A percentile compares a stretch with the other conserved stretches of the same genome.
Conservation (phyloP, 2,797 vertebrate species). For the Gallinago stenura region DNA sequence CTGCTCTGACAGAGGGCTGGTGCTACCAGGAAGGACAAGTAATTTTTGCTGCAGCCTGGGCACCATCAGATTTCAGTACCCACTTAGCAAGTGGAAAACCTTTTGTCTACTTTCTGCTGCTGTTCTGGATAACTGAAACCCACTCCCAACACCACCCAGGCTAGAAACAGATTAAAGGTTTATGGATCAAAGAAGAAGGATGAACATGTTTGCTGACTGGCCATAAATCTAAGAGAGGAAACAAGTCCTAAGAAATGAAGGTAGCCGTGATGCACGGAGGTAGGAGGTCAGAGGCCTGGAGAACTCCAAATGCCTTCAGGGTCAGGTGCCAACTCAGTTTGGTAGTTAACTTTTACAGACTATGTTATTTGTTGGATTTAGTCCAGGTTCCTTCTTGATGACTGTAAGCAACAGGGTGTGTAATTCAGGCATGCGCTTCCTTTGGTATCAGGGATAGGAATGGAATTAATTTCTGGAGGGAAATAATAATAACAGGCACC, state of each 20-base stretch:
- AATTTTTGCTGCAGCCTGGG: neutral
- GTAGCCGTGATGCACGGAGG: fast-evolving
- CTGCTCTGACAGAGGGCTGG: neutral
- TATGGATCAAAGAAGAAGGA: neutral
- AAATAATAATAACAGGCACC: neutral
- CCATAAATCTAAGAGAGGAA: neutral
- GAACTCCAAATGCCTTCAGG: neutral
- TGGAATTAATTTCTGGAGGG: neutral
- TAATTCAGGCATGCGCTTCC: neutral
- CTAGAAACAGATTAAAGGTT: neutral
- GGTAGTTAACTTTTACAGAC: neutral
- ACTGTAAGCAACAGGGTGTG: neutral
- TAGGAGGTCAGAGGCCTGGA: neutral
- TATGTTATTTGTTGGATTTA: neutral
- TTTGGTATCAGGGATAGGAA: neutral
- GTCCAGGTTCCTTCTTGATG: neutral
- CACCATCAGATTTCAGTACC: neutral
- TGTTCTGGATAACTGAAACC: neutral
- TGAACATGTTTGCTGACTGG: fast-evolving
- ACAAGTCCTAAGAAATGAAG: neutral
- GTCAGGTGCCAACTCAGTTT: neutral
- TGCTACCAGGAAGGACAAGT: neutral
- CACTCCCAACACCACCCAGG: neutral
- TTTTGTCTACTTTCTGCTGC: neutral
- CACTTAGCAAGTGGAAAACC: neutral